A percentile compares a stretch with the other conserved stretches of the same genome.
These are phyloP conservation scores for Zootermopsis nevadensis DNA, from an alignment of 2,888 invertebrate genomes.

Conservation along the genomic window DNA sequence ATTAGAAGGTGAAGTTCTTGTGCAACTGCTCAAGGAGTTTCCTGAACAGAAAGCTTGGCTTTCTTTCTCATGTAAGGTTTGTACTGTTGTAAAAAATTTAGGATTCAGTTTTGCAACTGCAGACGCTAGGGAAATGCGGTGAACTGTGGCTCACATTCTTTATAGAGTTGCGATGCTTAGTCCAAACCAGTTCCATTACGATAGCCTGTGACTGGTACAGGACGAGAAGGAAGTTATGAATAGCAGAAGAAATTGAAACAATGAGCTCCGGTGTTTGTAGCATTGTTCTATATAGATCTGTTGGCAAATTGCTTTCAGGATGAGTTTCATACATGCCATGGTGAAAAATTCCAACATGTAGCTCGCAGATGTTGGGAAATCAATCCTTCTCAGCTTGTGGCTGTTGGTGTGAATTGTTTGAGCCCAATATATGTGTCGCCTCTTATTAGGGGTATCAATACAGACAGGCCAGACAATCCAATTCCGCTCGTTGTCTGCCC, in stretches of 20 bases:
- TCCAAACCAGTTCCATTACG: no score
- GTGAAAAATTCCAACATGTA: constrained; percentile 81
- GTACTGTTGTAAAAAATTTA: constrained; percentile 50
- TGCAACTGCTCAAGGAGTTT: constrained; percentile 82
- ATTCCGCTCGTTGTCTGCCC: constrained; percentile 91
- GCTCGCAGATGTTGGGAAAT: constrained; percentile 73
- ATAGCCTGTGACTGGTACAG: no score
- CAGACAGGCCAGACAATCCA: constrained; percentile 62
- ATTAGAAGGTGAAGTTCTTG: constrained; percentile 83
- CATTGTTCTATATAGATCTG: not conserved
- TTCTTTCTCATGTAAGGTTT: constrained; percentile 86
- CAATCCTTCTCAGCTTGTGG: constrained; percentile 79
- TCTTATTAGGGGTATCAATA: constrained; percentile 70
- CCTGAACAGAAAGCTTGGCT: constrained; percentile 87
- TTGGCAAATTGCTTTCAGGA: constrained; percentile 64
- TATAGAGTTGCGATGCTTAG: no score
- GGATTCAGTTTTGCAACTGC: no score
- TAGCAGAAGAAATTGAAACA: no score
- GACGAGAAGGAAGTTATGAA: no score
- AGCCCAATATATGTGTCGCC: constrained; percentile 73
- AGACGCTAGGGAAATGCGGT: no score
- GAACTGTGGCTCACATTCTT: no score
- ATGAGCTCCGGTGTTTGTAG: no score
- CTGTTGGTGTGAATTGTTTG: constrained; percentile 91
- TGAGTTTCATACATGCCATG: constrained; percentile 76